Evolutionary conservation across 2,113 vertebrate genomes (phyloP).

Genomic region (Plotosus lineatus): DNA sequence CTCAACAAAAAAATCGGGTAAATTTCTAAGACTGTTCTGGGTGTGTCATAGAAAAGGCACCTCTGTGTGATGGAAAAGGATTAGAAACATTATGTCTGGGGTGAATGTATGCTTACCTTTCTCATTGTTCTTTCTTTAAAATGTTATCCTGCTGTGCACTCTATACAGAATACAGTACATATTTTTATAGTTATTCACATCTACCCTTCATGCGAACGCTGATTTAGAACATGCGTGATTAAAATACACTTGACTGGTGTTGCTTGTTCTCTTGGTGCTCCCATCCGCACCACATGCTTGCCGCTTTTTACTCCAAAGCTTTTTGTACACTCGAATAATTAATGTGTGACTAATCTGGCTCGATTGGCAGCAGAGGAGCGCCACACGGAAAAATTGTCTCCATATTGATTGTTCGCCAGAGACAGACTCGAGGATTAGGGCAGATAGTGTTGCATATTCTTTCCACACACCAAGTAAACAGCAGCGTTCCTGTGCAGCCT

Average conservation of each 20-base stretch:
- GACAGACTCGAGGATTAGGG: conserved; percentile 34
- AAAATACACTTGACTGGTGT: conserved; percentile 9
- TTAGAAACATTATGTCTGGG: neutral
- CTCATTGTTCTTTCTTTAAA: neutral
- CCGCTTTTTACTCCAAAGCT: conserved; percentile 13
- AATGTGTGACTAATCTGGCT: conserved; percentile 42
- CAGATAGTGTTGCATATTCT: conserved; percentile 36
- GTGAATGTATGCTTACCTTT: neutral
- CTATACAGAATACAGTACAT: neutral
- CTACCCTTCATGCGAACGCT: neutral
- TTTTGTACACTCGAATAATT: conserved; percentile 35
- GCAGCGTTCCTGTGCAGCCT: neutral
- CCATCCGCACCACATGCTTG: conserved; percentile 3
- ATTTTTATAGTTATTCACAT: neutral
- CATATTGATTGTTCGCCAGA: conserved; percentile 46
- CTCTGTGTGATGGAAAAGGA: neutral
- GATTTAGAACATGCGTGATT: neutral
- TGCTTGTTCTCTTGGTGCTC: neutral
- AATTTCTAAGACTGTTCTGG: no score
- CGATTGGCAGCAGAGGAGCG: conserved; percentile 23
- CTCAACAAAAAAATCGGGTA: no score
- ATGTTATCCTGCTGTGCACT: neutral
- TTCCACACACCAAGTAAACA: neutral
- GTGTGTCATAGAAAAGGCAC: no score
- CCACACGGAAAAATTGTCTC: conserved; percentile 36